Conservation (phyloP, 2,888 invertebrate genomes). For the Acronicta psi region DNA sequence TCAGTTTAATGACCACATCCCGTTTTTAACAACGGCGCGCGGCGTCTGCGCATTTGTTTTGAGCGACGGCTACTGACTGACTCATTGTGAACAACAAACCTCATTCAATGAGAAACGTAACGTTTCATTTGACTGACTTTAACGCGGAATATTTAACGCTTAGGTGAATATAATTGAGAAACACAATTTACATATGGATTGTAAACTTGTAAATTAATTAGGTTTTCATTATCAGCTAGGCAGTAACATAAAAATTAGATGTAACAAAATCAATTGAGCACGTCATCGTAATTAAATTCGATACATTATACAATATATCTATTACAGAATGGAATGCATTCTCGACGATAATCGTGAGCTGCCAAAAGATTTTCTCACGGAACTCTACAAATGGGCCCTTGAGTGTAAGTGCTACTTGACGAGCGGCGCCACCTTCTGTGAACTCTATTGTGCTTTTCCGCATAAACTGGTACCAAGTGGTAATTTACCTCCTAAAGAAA, state of each 20-base stretch:
- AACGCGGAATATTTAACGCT: constrained; percentile 63
- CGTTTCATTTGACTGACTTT: constrained; percentile 71
- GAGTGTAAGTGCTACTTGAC: constrained; percentile 91
- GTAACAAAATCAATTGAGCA: constrained; percentile 19
- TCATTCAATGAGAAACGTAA: constrained; percentile 75
- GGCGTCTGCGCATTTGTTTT: constrained; percentile 82
- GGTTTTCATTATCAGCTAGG: constrained; percentile 30
- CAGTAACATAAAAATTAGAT: constrained; percentile 16
- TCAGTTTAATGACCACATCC: constrained; percentile 87
- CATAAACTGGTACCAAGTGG: constrained; percentile 49
- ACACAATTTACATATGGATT: constrained; percentile 49
- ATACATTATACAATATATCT: constrained; percentile 61
- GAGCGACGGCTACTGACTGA: constrained; percentile 79
- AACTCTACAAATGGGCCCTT: constrained; percentile 94
- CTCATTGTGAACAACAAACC: constrained; percentile 81
- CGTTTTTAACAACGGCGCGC: constrained; percentile 74
- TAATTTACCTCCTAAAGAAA: constrained; percentile 51
- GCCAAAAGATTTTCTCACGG: constrained; percentile 91
- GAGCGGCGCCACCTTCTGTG: constrained; percentile 46
- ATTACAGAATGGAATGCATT: constrained; percentile 90
- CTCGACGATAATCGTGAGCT: constrained; percentile 90
- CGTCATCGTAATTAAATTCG: constrained; percentile 21
- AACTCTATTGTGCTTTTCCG: constrained; percentile 59
- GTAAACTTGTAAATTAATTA: constrained; percentile 36
- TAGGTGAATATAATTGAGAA: constrained; percentile 57